These are phyloP conservation scores for Cataglyphis albicans DNA, from an alignment of 2,888 invertebrate genomes.

Conservation along the genomic window DNA sequence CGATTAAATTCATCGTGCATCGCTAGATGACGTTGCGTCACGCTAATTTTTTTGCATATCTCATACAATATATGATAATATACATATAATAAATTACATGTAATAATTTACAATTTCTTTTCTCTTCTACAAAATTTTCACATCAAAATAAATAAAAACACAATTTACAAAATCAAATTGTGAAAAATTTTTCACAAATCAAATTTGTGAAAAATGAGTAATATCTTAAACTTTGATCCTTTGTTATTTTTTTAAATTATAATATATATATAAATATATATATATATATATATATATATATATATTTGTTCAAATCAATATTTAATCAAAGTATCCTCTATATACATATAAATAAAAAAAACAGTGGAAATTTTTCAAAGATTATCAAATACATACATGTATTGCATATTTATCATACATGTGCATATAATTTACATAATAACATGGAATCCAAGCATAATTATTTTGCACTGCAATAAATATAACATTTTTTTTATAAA, in stretches of 20 bases:
- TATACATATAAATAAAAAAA: too few species aligned
- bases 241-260: neutral
- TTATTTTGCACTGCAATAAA: too few species aligned
- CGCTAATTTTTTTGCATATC: conserved; percentile 20
- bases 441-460: too few species aligned
- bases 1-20: conserved; percentile 39
- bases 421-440: too few species aligned
- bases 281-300: too few species aligned
- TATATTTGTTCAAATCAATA: too few species aligned
- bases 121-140: neutral
- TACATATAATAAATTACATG: neutral
- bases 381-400: too few species aligned
- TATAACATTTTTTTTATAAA: too few species aligned
- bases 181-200: neutral
- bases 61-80: neutral
- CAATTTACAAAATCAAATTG: neutral
- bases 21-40: conserved; percentile 36
- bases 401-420: too few species aligned
- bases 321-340: too few species aligned
- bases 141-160: neutral
- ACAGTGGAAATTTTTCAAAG: too few species aligned
- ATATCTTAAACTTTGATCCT: neutral
- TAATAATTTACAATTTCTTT: neutral
- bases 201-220: neutral
- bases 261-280: neutral